Conservation (phyloP, 2,888 invertebrate species). For the Meghimatium bilineatum region DNA sequence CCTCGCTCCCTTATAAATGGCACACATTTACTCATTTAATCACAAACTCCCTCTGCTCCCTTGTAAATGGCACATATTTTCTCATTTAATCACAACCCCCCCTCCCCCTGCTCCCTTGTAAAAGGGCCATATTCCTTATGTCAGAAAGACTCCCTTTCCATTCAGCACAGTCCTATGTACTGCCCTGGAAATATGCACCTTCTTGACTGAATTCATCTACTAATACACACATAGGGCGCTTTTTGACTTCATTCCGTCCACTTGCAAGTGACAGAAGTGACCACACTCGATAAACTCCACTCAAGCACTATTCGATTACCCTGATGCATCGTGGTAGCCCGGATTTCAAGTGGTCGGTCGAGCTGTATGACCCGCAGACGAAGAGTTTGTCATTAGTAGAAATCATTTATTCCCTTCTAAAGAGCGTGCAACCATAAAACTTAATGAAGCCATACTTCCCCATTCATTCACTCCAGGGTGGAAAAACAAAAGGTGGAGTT, state of each 20-base stretch:
- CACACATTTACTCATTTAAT: no score
- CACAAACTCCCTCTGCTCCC: no score
- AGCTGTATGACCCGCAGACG: not conserved
- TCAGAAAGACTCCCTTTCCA: no score
- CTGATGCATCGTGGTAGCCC: not conserved
- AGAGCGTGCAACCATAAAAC: not conserved
- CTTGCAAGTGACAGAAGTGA: not conserved
- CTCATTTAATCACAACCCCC: no score
- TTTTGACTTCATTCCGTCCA: not conserved
- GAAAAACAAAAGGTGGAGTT: not conserved
- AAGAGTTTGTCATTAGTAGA: not conserved
- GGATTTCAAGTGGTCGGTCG: not conserved
- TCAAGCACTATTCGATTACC: not conserved
- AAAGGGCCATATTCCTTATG: no score
- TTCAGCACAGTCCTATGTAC: no score
- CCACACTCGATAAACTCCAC: not conserved
- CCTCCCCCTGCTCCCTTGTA: no score
- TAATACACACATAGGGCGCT: no score
- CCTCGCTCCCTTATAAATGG: no score
- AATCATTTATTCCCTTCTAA: not conserved
- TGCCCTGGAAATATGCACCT: no score
- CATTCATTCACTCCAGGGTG: not conserved
- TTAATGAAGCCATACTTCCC: not conserved
- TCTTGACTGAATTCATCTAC: no score
- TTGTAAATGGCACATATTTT: no score